phyloP scores from a whole-genome alignment of 1,140 invertebrate species.

The Drosophila yakuba region DNA sequence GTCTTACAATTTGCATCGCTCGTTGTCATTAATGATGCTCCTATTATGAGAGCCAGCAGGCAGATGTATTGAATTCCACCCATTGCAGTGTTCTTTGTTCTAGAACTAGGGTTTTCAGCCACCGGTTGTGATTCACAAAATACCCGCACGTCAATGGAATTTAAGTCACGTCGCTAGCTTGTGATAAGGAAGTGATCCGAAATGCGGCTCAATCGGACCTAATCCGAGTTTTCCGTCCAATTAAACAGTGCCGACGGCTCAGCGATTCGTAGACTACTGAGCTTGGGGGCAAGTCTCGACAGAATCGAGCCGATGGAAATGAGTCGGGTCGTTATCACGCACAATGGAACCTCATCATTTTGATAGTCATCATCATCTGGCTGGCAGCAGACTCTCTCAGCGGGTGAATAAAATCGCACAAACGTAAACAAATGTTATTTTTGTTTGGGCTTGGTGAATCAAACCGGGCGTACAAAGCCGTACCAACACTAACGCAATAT shows the following conservation, averaged over 20 bases:
- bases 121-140: slow-evolving; percentile 39
- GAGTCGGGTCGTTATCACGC: slow-evolving; percentile 56
- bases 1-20: slow-evolving; percentile 50
- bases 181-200: slow-evolving; percentile 60
- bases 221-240: slow-evolving; percentile 7
- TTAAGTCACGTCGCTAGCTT: slow-evolving; percentile 41
- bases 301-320: slow-evolving; percentile 34
- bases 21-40: slow-evolving; percentile 15
- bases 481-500: slow-evolving; percentile 1
- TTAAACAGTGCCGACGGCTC: slow-evolving; percentile 21
- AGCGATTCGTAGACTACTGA: slow-evolving; percentile 51
- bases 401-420: slow-evolving; percentile 9
- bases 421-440: slow-evolving; percentile 40
- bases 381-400: slow-evolving; percentile 12
- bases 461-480: slow-evolving; percentile 10
- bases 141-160: slow-evolving; percentile 24
- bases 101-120: slow-evolving; percentile 17
- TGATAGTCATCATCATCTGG: slow-evolving; percentile 1
- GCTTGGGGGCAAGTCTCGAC: slow-evolving; percentile 20
- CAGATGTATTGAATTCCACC: slow-evolving; percentile 28
- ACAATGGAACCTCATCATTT: slow-evolving; percentile 20
- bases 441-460: slow-evolving; percentile 32
- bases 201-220: slow-evolving; percentile 28
- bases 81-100: slow-evolving; percentile 56
- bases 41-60: slow-evolving; percentile 40